Conservation (phyloP, 2,113 vertebrate species). For the Triplophysa dalaica region DNA sequence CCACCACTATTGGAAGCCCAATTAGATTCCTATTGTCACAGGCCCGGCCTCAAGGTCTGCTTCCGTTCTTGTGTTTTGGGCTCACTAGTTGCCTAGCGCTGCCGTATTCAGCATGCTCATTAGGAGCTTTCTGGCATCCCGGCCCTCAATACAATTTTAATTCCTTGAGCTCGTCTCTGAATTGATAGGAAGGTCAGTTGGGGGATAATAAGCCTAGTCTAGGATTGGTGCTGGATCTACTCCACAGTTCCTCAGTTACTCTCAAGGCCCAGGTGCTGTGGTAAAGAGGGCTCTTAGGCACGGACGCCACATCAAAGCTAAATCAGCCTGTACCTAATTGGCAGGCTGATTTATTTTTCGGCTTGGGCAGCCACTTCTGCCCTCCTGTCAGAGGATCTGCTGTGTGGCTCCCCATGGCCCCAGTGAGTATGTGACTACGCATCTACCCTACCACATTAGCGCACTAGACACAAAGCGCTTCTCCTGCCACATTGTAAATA, state of each 20-base stretch:
- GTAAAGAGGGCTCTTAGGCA: constrained; percentile 37
- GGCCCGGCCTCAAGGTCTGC: constrained; percentile 56
- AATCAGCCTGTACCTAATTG: constrained; percentile 49
- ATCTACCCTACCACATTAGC: constrained; percentile 39
- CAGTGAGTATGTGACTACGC: constrained; percentile 44
- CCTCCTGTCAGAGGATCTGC: constrained; percentile 17
- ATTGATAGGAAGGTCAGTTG: constrained; percentile 59
- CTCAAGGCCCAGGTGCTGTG: constrained; percentile 39
- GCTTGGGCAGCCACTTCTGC: constrained; percentile 10
- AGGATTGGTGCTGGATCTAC: constrained; percentile 24
- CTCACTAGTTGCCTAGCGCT: constrained; percentile 74
- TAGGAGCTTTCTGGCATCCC: constrained; percentile 65
- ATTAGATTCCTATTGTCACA: constrained; percentile 61
- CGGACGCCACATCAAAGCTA: constrained; percentile 48
- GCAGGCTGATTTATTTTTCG: constrained; percentile 51
- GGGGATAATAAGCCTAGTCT: constrained; percentile 52
- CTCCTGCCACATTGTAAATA: constrained; percentile 38
- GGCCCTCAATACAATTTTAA: constrained; percentile 56
- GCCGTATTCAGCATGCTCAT: constrained; percentile 68
- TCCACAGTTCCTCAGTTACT: constrained; percentile 30
- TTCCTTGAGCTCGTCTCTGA: constrained; percentile 60
- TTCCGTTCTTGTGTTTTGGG: constrained; percentile 64
- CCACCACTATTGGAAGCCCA: constrained; percentile 63
- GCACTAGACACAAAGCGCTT: constrained; percentile 11
- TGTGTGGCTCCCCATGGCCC: background rate